These are phyloP conservation scores for Epinephelus coioides DNA, from an alignment of 2,797 vertebrate genomes.

Conservation along the genomic window DNA sequence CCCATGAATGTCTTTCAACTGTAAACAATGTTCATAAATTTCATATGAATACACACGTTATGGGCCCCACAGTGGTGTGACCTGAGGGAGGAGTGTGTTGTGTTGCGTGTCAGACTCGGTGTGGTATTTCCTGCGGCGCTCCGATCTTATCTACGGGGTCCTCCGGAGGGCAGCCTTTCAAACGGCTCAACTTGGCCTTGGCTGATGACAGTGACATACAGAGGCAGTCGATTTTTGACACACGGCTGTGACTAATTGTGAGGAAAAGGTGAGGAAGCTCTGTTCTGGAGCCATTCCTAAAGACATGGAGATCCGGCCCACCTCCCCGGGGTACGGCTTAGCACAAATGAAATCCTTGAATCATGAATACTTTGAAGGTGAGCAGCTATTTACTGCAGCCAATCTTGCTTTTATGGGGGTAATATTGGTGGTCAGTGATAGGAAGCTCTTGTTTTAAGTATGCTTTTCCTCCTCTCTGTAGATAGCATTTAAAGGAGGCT, in stretches of 20 bases:
- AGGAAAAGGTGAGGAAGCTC: conserved; percentile 70
- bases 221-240: conserved; percentile 63
- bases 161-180: conserved; percentile 63
- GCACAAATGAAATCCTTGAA: conserved; percentile 82
- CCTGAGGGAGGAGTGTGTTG: conserved; percentile 61
- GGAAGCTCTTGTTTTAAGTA: conserved; percentile 55
- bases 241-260: conserved; percentile 72
- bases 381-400: conserved; percentile 60
- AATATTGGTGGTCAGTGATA: conserved; percentile 70
- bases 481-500: conserved; percentile 31
- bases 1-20: conserved; percentile 56
- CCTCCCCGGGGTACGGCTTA: conserved; percentile 45
- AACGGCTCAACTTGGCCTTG: conserved; percentile 65
- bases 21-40: conserved; percentile 63
- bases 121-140: conserved; percentile 75
- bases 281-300: conserved; percentile 52
- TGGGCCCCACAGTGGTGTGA: conserved; percentile 20
- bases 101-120: conserved; percentile 51
- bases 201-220: conserved; percentile 67
- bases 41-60: conserved; percentile 59
- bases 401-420: conserved; percentile 65
- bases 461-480: conserved; percentile 19
- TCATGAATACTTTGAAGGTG: conserved; percentile 74
- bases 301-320: conserved; percentile 60
- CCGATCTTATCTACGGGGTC: conserved; percentile 65